Percentiles rank a stretch among this genome's conserved stretches.
Evolutionary conservation across 2,888 invertebrate genomes (phyloP).

Genomic region (Tetranychus piercei): DNA sequence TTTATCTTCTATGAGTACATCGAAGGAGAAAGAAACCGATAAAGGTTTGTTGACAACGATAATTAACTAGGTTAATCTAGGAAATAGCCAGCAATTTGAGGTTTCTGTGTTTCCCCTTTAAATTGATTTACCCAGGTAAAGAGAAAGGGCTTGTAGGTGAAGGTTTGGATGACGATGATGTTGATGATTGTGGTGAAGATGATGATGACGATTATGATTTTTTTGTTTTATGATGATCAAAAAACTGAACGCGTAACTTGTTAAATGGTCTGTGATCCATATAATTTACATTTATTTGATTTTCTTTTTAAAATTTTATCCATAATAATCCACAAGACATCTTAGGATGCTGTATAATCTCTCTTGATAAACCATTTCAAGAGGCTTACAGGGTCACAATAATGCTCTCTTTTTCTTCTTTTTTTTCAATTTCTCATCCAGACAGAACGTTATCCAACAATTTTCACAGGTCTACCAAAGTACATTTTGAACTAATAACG

Average conservation of each 20-base stretch:
- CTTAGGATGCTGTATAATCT: not conserved
- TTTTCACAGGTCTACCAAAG: not conserved
- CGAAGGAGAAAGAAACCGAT: not conserved
- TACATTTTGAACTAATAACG: not conserved
- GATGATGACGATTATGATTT: not conserved
- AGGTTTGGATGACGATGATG: not conserved
- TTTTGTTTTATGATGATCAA: not conserved
- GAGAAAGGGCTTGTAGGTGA: not conserved
- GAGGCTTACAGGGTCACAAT: not conserved
- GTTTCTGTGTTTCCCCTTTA: not conserved
- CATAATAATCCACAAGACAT: constrained; percentile 1
- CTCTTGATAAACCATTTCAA: not conserved
- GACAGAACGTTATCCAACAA: not conserved
- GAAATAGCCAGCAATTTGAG: not conserved
- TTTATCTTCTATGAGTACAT: not conserved
- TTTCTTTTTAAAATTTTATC: not conserved
- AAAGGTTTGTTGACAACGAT: not conserved
- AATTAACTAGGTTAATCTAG: constrained; percentile 1
- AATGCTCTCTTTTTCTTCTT: not conserved
- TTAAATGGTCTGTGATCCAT: not conserved
- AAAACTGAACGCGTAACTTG: not conserved
- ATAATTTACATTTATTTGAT: constrained; percentile 1
- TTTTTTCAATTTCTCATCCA: not conserved
- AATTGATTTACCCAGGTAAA: not conserved
- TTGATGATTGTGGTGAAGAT: not conserved